phyloP scores from a whole-genome alignment of 2,113 vertebrate genomes.

The Strigops habroptila region DNA sequence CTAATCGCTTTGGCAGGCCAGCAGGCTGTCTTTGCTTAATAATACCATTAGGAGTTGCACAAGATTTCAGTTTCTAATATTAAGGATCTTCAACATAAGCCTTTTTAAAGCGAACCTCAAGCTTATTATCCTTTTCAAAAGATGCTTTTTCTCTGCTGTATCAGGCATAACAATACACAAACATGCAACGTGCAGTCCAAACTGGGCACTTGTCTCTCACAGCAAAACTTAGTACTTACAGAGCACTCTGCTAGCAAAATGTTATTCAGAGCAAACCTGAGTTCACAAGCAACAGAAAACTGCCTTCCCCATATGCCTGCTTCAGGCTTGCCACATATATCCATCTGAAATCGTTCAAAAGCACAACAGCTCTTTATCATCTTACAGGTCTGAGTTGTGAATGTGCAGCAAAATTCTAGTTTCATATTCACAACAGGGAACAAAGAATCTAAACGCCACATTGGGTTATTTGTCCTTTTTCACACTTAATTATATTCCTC shows the following conservation, averaged over 20 bases:
- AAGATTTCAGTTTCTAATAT: neutral
- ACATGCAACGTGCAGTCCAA: accelerated
- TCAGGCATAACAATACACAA: neutral
- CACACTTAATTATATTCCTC: neutral
- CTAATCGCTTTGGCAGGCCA: neutral
- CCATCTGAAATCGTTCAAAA: neutral
- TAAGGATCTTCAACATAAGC: neutral
- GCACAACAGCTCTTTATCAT: accelerated
- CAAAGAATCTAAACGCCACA: neutral
- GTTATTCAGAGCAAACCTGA: neutral
- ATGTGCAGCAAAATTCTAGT: neutral
- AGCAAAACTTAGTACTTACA: neutral
- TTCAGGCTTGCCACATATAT: neutral
- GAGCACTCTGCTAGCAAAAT: neutral
- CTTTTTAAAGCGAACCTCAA: neutral
- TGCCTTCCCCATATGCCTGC: neutral
- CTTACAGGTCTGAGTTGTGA: neutral
- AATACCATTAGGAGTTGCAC: neutral
- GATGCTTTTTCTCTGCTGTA: neutral
- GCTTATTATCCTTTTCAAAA: neutral
- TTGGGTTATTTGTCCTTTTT: neutral
- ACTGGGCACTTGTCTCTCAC: neutral
- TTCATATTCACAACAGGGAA: neutral
- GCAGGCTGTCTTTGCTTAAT: neutral
- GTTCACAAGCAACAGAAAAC: neutral